phyloP scores from a whole-genome alignment of 2,113 vertebrate genomes.

The Larimichthys polyactis region DNA sequence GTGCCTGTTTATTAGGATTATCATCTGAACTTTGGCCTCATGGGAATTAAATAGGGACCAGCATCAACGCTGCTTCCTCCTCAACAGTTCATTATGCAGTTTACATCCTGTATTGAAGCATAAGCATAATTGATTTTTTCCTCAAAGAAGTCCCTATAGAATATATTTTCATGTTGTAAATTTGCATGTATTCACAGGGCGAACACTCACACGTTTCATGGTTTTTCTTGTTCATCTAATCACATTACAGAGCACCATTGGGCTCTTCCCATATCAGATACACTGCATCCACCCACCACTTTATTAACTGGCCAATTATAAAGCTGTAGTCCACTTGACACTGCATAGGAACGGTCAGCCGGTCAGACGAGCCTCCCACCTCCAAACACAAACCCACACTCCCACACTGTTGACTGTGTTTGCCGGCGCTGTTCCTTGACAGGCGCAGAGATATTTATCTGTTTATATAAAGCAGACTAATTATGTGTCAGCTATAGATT shows the following conservation, averaged over 20 bases:
- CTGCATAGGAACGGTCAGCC: not conserved
- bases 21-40: slow-evolving; percentile 5
- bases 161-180: not conserved
- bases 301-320: slow-evolving; percentile 29
- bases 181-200: not conserved
- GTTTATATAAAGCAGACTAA: slow-evolving; percentile 49
- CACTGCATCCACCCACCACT: not conserved
- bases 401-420: slow-evolving; percentile 7
- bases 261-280: not conserved
- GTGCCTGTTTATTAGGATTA: not conserved
- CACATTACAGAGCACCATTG: not conserved
- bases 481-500: slow-evolving; percentile 67
- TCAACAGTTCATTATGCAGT: not conserved
- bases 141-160: not conserved
- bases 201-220: not conserved
- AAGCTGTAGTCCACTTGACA: slow-evolving; percentile 2
- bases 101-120: not conserved
- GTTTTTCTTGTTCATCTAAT: not conserved
- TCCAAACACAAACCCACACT: not conserved
- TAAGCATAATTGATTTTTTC: too few relatives aligned
- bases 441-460: slow-evolving; percentile 47
- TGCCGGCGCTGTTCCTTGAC: slow-evolving; percentile 25
- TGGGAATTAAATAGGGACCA: slow-evolving; percentile 13
- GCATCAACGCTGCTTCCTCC: slow-evolving; percentile 1
- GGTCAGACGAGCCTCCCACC: slow-evolving; percentile 6